Base-by-base conservation (phyloP, 2,797 vertebrate species). In the Xiphophorus birchmanni region DNA sequence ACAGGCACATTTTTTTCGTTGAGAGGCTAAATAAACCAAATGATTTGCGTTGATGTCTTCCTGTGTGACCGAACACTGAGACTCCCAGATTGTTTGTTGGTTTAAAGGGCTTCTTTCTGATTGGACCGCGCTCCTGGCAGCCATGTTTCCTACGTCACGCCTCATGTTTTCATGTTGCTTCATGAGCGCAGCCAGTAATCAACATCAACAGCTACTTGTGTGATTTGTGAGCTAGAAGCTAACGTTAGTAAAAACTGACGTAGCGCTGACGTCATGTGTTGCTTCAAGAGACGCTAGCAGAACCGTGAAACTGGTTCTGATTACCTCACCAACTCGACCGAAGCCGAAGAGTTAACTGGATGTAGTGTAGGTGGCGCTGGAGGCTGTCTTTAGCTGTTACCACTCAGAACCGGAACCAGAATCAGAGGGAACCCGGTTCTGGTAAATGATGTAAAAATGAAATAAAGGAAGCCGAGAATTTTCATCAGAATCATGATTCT, bases 61-160 rank as follows among this genome's bases (percentile, higher is more conserved):
- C 21, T 52, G 50, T 52, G 50, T 80, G 67, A 67, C 74, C 29
- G 8, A 50, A 11, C 23, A 37, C 29, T 6, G 48, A 50, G 71
- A n/a, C 75, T 74, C 32, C 45, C 58, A 60, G 40, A 84, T 58
- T 48, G 72, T 74, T 83, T 40, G 45, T 71, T 83, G 81, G 81
- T 85, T 35, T 23, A 60, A 91, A 92, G 90, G 90, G 88, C 91
- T 92, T 89, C 44, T 77, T 69, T 76, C 63, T 77, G 56, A 81
- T 60, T 71, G 65, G 71, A 75, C 77, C 37, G 67, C 44, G 56
- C 76, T 10, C 67, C 74, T 45, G 72, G 83, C 80, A 58, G 82
- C 86, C 79, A 81, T 79, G 74, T 90, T 88, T 91, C 88, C 52
- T 82, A 81, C 54, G 50, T 72, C 5, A 42, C n/a, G 74, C 42